Evolutionary conservation across 2,888 invertebrate genomes (phyloP).

Genomic region (Cerceris rybyensis): DNA sequence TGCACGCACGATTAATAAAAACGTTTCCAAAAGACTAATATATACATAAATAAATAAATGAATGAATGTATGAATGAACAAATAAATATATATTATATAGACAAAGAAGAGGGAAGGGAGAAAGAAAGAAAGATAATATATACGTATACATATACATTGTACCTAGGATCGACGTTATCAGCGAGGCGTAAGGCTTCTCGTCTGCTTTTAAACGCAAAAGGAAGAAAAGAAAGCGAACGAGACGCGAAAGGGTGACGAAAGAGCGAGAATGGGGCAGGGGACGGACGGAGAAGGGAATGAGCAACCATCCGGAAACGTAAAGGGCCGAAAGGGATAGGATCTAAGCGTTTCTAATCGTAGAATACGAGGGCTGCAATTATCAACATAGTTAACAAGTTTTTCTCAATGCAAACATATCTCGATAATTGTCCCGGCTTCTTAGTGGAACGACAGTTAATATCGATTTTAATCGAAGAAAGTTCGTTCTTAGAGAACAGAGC

Average conservation of each 20-base stretch:
- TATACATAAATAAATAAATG: conserved; percentile 35
- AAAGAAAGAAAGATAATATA: conserved; percentile 11
- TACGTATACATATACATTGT: conserved; percentile 40
- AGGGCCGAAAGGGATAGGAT: conserved; percentile 4
- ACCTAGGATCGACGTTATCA: conserved; percentile 27
- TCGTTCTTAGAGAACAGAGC: conserved; percentile 40
- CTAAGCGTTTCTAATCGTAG: conserved; percentile 37
- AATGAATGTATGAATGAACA: conserved; percentile 31
- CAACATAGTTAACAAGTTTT: conserved; percentile 55
- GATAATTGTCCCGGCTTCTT: conserved; percentile 74
- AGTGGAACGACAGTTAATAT: conserved; percentile 63
- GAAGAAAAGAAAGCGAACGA: background rate
- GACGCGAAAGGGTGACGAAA: background rate
- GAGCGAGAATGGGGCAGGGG: background rate
- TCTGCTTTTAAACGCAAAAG: conserved; percentile 43
- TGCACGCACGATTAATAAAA: conserved; percentile 54
- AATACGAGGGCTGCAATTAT: conserved; percentile 40
- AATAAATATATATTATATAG: conserved; percentile 32
- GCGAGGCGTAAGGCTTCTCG: conserved; percentile 48
- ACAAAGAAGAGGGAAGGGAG: background rate
- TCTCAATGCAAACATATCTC: conserved; percentile 76
- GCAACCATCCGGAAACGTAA: background rate
- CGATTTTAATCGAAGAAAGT: conserved; percentile 52
- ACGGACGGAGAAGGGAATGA: background rate
- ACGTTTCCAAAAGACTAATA: conserved; percentile 55